phyloP scores from a whole-genome alignment of 2,113 vertebrate genomes.

The Tragelaphus scriptus region DNA sequence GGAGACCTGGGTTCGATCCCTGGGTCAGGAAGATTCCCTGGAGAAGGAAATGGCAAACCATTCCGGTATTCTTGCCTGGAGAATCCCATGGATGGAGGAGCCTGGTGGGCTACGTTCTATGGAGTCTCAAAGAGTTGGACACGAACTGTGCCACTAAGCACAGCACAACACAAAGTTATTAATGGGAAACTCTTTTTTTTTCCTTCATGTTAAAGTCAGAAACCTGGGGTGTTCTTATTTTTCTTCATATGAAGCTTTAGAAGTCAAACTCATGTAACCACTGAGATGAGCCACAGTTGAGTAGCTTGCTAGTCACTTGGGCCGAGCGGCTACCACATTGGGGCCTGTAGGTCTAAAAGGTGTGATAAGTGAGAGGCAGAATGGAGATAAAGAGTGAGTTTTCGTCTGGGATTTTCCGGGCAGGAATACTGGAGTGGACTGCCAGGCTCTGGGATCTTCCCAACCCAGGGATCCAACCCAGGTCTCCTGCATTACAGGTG shows the following conservation, averaged over 20 bases:
- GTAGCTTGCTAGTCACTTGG: neutral
- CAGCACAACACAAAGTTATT: neutral
- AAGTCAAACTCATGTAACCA: neutral
- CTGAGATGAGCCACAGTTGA: neutral
- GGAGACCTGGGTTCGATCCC: neutral
- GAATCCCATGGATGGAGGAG: neutral
- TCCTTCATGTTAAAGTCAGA: neutral
- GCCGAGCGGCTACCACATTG: accelerated
- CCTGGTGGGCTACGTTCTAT: accelerated
- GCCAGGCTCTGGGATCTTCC: neutral
- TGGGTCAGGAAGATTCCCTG: neutral
- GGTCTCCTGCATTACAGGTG: neutral
- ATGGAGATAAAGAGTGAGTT: constrained; percentile 64
- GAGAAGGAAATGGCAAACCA: neutral
- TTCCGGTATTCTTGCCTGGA: neutral
- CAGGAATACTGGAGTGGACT: neutral
- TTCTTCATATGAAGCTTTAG: neutral
- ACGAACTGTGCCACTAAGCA: accelerated
- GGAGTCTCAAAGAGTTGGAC: accelerated
- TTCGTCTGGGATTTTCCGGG: neutral
- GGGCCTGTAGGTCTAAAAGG: neutral
- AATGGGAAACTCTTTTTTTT: neutral
- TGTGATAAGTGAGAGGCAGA: constrained; percentile 25
- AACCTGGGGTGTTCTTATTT: neutral
- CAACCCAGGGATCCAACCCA: neutral